Conservation (phyloP, 2,888 invertebrate genomes). For the Liposcelis brunnea region DNA sequence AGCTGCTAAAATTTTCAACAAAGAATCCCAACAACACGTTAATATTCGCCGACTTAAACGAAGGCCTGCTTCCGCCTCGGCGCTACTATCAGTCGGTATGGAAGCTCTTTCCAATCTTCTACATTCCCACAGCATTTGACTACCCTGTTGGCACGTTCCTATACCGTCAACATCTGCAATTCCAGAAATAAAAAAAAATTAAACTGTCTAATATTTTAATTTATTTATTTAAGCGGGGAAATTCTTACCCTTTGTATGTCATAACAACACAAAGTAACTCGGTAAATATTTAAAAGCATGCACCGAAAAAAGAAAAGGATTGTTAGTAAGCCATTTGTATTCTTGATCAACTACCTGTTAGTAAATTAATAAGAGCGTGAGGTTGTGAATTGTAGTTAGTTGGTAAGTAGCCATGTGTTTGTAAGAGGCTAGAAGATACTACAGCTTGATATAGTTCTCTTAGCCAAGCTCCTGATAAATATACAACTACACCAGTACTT, state of each 20-base stretch:
- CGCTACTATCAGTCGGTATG: slow-evolving; percentile 45
- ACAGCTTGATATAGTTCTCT: slow-evolving; percentile 82
- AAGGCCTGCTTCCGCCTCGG: slow-evolving; percentile 52
- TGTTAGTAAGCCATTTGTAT: neutral
- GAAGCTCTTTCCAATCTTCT: slow-evolving; percentile 65
- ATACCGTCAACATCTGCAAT: slow-evolving; percentile 64
- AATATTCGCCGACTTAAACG: slow-evolving; percentile 43
- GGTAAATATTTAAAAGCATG: neutral
- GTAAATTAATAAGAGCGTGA: slow-evolving; percentile 42
- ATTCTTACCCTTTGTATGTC: too few species aligned
- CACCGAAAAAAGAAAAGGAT: slow-evolving; percentile 1
- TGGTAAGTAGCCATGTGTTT: slow-evolving; percentile 46
- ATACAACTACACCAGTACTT: slow-evolving; percentile 81
- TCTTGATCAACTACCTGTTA: slow-evolving; percentile 40
- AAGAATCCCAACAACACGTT: slow-evolving; percentile 83
- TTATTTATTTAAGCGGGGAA: neutral
- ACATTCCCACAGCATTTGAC: slow-evolving; percentile 74
- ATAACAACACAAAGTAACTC: too few species aligned
- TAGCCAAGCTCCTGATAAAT: slow-evolving; percentile 84
- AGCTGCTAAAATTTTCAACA: slow-evolving; percentile 72
- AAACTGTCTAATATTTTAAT: neutral
- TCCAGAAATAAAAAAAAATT: slow-evolving; percentile 8
- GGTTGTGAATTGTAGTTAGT: slow-evolving; percentile 17
- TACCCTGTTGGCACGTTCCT: slow-evolving; percentile 43
- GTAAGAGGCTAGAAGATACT: slow-evolving; percentile 52